Conservation (phyloP, 2,113 vertebrate genomes). For the Coreoperca whiteheadi region DNA sequence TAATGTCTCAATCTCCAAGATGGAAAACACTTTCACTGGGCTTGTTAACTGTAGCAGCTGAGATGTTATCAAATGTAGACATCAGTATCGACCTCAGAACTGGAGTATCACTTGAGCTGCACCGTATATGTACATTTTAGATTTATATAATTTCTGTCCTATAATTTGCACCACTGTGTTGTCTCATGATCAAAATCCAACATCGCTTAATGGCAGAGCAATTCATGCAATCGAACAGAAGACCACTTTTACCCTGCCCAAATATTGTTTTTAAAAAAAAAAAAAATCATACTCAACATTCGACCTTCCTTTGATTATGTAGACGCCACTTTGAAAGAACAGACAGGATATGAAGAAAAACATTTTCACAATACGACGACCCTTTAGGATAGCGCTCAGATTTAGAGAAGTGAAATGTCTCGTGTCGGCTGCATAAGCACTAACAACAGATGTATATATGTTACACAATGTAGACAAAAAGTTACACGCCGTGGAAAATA, state of each 20-base stretch:
- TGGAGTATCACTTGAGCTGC: neutral
- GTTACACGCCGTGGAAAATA: neutral
- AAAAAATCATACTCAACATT: slow-evolving; percentile 38
- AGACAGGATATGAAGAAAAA: slow-evolving; percentile 26
- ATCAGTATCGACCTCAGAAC: neutral
- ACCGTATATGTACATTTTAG: neutral
- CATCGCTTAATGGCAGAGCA: neutral
- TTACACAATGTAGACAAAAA: neutral
- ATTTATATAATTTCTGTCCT: neutral
- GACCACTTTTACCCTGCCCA: too few relatives aligned
- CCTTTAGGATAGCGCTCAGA: neutral
- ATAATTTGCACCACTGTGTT: neutral
- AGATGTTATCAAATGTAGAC: slow-evolving; percentile 6
- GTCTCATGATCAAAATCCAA: neutral
- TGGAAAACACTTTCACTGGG: neutral
- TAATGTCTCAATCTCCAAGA: neutral
- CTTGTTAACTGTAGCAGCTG: neutral
- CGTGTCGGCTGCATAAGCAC: slow-evolving; percentile 3
- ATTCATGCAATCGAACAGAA: neutral
- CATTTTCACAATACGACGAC: slow-evolving; percentile 8
- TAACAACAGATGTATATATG: neutral
- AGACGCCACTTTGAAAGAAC: neutral
- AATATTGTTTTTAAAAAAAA: neutral
- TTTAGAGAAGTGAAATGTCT: slow-evolving; percentile 49
- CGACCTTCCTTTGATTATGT: slow-evolving; percentile 3